phyloP scores from a whole-genome alignment of 2,888 invertebrate genomes.

The Hipparchia semele region DNA sequence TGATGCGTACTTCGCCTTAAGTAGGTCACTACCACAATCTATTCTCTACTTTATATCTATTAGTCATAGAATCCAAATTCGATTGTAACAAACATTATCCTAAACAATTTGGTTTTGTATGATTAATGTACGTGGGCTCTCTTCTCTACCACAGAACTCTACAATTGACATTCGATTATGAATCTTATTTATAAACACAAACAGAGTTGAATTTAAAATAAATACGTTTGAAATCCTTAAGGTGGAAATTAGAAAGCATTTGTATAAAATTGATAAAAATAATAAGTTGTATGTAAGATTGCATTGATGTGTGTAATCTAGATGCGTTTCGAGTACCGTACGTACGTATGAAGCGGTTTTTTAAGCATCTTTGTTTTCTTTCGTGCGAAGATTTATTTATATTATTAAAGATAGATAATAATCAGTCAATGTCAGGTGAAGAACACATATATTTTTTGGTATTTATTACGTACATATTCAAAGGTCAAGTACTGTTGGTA shows the following conservation, averaged over 20 bases:
- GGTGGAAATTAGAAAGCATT: slow-evolving; percentile 64
- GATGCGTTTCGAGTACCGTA: slow-evolving; percentile 41
- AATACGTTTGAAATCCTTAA: slow-evolving; percentile 44
- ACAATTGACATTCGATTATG: slow-evolving; percentile 39
- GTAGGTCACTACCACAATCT: slow-evolving; percentile 30
- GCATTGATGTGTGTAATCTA: slow-evolving; percentile 56
- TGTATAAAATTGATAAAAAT: slow-evolving; percentile 69
- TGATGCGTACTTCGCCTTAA: slow-evolving; percentile 59
- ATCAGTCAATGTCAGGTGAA: slow-evolving; percentile 53
- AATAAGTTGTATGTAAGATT: slow-evolving; percentile 54
- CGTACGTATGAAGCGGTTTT: slow-evolving; percentile 38
- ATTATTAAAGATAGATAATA: slow-evolving; percentile 23
- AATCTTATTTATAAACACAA: slow-evolving; percentile 37
- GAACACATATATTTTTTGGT: slow-evolving; percentile 40
- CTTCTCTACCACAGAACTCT: slow-evolving; percentile 53
- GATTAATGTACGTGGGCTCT: slow-evolving; percentile 73
- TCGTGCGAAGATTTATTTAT: slow-evolving; percentile 40
- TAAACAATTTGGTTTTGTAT: slow-evolving; percentile 77
- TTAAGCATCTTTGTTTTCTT: slow-evolving; percentile 39
- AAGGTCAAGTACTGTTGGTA: slow-evolving; percentile 26
- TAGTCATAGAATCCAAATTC: slow-evolving; percentile 47
- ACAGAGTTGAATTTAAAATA: slow-evolving; percentile 40
- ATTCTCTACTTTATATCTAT: slow-evolving; percentile 46
- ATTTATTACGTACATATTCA: slow-evolving; percentile 38
- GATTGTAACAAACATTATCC: slow-evolving; percentile 49